Conservation (phyloP, 2,888 invertebrate genomes). For the Brenthis daphne region DNA sequence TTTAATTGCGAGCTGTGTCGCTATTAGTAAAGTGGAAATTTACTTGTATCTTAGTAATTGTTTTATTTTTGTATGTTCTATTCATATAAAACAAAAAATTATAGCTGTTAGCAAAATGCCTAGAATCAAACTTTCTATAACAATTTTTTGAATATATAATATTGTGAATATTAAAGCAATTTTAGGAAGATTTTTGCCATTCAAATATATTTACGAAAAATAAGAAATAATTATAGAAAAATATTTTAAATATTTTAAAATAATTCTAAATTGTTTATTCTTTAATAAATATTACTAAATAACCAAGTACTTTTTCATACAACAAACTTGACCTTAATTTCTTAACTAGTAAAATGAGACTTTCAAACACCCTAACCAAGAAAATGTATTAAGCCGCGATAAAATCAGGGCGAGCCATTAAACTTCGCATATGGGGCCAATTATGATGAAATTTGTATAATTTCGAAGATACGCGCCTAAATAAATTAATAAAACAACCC, state of each 20-base stretch:
- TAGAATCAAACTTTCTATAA: not conserved
- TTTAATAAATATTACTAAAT: too few relatives aligned
- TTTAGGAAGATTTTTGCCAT: too few relatives aligned
- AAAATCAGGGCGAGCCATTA: constrained; percentile 67
- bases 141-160: too few relatives aligned
- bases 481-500: constrained; percentile 80
- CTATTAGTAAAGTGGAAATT: constrained; percentile 31
- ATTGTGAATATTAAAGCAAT: too few relatives aligned
- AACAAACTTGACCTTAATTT: not conserved
- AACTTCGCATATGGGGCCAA: constrained; percentile 78
- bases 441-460: constrained; percentile 69
- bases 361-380: constrained; percentile 43
- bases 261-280: too few relatives aligned
- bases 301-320: too few relatives aligned
- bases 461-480: constrained; percentile 68
- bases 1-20: constrained; percentile 66
- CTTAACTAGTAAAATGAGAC: constrained; percentile 25
- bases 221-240: too few relatives aligned
- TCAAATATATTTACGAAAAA: too few relatives aligned
- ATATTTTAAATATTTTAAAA: too few relatives aligned
- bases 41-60: constrained; percentile 26
- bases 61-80: constrained; percentile 8
- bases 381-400: constrained; percentile 70
- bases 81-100: not conserved
- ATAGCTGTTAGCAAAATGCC: not conserved